These are phyloP conservation scores for Micromesistius poutassou DNA, from an alignment of 2,797 vertebrate genomes.

Conservation along the genomic window DNA sequence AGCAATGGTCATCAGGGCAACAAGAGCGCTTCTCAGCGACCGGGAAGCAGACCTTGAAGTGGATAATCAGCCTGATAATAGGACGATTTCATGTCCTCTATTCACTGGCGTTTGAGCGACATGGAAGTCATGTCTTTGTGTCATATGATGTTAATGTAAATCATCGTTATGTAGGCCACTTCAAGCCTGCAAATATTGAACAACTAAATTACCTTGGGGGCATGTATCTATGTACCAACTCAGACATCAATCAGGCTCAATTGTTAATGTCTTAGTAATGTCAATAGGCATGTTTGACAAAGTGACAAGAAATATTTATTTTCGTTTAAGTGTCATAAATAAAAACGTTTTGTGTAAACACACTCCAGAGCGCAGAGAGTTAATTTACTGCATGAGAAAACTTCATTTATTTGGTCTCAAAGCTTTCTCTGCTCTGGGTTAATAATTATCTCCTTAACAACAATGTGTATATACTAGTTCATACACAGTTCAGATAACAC, in stretches of 20 bases:
- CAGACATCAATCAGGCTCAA: not conserved
- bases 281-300: not conserved
- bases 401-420: slow-evolving; percentile 2
- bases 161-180: not conserved
- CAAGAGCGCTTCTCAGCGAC: not conserved
- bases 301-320: not conserved
- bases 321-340: not conserved
- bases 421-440: slow-evolving; percentile 51
- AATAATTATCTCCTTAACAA: slow-evolving; percentile 69
- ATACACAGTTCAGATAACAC: slow-evolving; percentile 44
- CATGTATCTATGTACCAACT: not conserved
- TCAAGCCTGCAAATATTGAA: not conserved
- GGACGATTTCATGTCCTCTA: not conserved
- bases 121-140: not conserved
- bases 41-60: not conserved
- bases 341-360: not conserved
- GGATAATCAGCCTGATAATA: not conserved
- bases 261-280: not conserved
- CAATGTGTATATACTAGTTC: slow-evolving; percentile 25
- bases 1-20: not conserved
- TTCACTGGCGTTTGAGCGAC: no score
- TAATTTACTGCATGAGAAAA: not conserved
- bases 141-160: not conserved
- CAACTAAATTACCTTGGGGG: not conserved
- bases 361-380: not conserved